Conservation (phyloP, 2,797 vertebrate species). For the Mycteria americana region DNA sequence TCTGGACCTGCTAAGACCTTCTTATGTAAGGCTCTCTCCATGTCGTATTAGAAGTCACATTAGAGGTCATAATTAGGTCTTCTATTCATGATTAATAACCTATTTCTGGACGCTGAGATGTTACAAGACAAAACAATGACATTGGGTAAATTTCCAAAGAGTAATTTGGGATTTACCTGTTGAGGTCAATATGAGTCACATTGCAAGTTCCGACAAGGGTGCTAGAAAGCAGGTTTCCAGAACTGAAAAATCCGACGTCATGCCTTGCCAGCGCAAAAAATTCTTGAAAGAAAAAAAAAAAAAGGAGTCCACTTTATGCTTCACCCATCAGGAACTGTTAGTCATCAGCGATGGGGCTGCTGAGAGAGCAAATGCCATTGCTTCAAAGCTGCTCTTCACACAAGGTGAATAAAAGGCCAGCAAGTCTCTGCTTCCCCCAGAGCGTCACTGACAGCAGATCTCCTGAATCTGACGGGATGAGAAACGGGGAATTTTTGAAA, state of each 20-base stretch:
- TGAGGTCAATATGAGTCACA: background rate
- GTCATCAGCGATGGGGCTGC: background rate
- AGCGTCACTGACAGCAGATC: background rate
- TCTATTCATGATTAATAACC: background rate
- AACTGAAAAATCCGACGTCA: background rate
- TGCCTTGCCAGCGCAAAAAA: background rate
- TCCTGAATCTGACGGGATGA: background rate
- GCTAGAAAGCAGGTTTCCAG: background rate
- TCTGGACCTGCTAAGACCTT: background rate
- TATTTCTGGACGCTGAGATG: background rate
- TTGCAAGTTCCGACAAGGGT: background rate
- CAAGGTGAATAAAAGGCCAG: background rate
- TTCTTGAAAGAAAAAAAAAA: too few species aligned
- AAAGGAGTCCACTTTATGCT: background rate
- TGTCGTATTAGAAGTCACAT: background rate
- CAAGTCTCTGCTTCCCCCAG: background rate
- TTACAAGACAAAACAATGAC: background rate
- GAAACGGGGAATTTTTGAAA: background rate
- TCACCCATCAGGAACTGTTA: conserved; percentile 42
- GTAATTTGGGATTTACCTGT: conserved; percentile 32
- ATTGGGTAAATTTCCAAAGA: background rate
- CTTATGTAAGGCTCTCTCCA: background rate
- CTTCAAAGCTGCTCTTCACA: background rate
- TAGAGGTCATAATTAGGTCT: background rate
- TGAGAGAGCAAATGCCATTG: background rate